Conservation (phyloP, 2,888 invertebrate genomes). For the Pherbina coryleti region DNA sequence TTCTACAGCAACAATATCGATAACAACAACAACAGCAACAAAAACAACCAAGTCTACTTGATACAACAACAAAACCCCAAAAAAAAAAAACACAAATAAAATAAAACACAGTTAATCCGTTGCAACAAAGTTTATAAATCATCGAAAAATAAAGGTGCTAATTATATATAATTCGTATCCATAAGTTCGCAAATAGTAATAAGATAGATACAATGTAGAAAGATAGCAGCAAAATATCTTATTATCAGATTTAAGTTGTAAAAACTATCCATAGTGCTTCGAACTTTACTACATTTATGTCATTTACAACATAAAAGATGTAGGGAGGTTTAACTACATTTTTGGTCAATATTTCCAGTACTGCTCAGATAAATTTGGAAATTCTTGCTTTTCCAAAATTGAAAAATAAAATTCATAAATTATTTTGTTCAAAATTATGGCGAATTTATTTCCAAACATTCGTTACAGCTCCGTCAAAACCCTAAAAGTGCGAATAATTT, state of each 20-base stretch:
- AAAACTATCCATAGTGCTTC: background rate
- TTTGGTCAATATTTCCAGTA: too few relatives aligned
- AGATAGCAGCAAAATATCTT: background rate
- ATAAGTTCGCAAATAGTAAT: background rate
- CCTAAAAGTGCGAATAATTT: too few relatives aligned
- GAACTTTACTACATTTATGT: background rate
- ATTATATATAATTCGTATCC: background rate
- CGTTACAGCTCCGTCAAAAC: too few relatives aligned
- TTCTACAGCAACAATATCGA: slow-evolving; percentile 27
- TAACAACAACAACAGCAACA: slow-evolving; percentile 43
- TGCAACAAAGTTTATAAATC: background rate
- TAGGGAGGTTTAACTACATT: too few relatives aligned
- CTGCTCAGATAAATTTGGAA: too few relatives aligned
- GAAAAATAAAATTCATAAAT: too few relatives aligned
- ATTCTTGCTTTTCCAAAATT: too few relatives aligned
- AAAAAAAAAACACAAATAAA: too few relatives aligned
- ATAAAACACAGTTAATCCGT: background rate
- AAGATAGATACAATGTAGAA: background rate
- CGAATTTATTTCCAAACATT: too few relatives aligned
- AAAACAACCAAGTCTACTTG: slow-evolving; percentile 20
- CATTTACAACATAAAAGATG: too few relatives aligned
- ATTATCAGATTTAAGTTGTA: background rate
- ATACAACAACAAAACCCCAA: background rate
- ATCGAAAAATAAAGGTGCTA: background rate
- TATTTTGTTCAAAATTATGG: too few relatives aligned